Evolutionary conservation across 2,888 invertebrate genomes (phyloP).

Genomic region (Andrena bucephala): DNA sequence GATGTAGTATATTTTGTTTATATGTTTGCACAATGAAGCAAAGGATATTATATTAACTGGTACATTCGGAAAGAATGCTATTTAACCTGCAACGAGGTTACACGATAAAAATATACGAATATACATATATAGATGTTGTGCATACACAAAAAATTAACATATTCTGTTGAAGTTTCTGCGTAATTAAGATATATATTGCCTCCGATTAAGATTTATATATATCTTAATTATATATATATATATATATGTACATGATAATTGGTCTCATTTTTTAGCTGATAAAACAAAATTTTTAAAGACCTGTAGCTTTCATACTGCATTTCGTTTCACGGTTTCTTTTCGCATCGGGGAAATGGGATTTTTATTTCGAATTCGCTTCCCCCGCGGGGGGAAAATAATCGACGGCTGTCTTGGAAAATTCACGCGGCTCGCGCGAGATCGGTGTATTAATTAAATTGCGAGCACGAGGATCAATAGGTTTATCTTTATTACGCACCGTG

Average conservation of each 20-base stretch:
- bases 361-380: neutral
- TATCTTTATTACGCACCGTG: slow-evolving; percentile 10
- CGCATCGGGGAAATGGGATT: slow-evolving; percentile 40
- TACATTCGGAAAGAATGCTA: slow-evolving; percentile 81
- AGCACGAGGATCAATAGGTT: slow-evolving; percentile 9
- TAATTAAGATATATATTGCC: slow-evolving; percentile 71
- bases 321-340: slow-evolving; percentile 48
- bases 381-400: no score
- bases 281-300: slow-evolving; percentile 35
- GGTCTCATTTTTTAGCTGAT: slow-evolving; percentile 37
- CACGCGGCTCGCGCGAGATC: slow-evolving; percentile 3
- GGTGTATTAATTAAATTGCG: slow-evolving; percentile 4
- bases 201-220: slow-evolving; percentile 36
- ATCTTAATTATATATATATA: slow-evolving; percentile 34
- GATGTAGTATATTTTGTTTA: slow-evolving; percentile 83
- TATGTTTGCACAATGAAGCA: slow-evolving; percentile 81
- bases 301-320: slow-evolving; percentile 43
- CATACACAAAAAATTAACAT: slow-evolving; percentile 76
- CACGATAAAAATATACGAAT: slow-evolving; percentile 70
- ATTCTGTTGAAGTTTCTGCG: slow-evolving; percentile 77
- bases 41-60: slow-evolving; percentile 77
- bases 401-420: neutral
- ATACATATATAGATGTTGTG: slow-evolving; percentile 76
- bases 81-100: slow-evolving; percentile 79
- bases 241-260: slow-evolving; percentile 26